Percentiles rank a stretch among this genome's conserved stretches.
Conservation (phyloP, 2,888 invertebrate species). For the Hemicrepidius hirtus region DNA sequence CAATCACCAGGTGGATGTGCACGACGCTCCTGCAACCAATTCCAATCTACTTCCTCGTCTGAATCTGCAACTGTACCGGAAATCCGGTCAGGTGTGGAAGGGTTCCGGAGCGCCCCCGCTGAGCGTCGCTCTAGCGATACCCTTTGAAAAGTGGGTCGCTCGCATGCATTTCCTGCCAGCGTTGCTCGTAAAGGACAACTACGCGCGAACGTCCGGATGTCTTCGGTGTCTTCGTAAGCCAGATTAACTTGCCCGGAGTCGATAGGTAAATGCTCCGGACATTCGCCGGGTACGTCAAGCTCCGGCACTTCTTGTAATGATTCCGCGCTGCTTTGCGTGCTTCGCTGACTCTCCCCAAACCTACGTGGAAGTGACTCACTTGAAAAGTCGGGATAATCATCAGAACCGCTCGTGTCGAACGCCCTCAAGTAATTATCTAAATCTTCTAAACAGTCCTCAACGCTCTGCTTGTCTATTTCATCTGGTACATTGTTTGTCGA, state of each 20-base stretch:
- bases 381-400: conserved; percentile 28
- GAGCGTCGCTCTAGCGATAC: conserved; percentile 36
- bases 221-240: conserved; percentile 49
- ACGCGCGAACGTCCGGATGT: conserved; percentile 47
- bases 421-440: conserved; percentile 74
- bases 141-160: conserved; percentile 42
- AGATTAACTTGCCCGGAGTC: conserved; percentile 44
- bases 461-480: conserved; percentile 52
- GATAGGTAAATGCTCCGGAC: conserved; percentile 6
- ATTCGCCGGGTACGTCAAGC: conserved; percentile 34
- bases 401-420: conserved; percentile 66
- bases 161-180: conserved; percentile 53
- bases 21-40: conserved; percentile 66
- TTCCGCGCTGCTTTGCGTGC: conserved; percentile 19
- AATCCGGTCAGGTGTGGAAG: conserved; percentile 57
- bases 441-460: conserved; percentile 74
- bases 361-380: conserved; percentile 27
- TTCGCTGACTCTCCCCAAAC: conserved; percentile 27
- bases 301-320: conserved; percentile 31
- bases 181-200: conserved; percentile 55
- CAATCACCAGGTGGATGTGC: conserved; percentile 65
- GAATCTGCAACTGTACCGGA: conserved; percentile 62
- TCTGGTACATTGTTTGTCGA: conserved; percentile 10
- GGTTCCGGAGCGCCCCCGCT: conserved; percentile 23
- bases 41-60: conserved; percentile 67